A percentile compares a stretch with the other conserved stretches of the same genome.
Conservation (phyloP, 2,797 vertebrate genomes). For the Buphagus erythrorhynchus region DNA sequence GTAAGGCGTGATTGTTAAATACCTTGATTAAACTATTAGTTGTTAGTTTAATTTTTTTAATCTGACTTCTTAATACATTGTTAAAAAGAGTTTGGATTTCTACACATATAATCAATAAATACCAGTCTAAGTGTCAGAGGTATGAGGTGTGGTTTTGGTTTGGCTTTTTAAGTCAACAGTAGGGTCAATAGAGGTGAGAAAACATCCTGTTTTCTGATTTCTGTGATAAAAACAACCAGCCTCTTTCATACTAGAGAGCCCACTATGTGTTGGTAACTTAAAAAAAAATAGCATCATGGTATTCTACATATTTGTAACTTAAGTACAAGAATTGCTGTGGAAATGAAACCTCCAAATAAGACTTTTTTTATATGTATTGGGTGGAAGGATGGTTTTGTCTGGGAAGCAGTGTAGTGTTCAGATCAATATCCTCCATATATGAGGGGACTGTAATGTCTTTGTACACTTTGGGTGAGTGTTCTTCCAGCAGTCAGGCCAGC, state of each 20-base stretch:
- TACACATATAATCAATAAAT: neutral
- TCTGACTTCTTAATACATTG: neutral
- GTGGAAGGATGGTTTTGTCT: neutral
- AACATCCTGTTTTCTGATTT: neutral
- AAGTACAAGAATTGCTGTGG: neutral
- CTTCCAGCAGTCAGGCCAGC: neutral
- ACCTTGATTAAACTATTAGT: neutral
- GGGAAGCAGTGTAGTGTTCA: neutral
- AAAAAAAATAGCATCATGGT: neutral
- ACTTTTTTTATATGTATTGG: neutral
- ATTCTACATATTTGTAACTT: neutral
- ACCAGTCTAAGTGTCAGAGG: neutral
- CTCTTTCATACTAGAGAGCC: neutral
- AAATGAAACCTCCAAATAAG: neutral
- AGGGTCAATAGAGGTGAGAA: neutral
- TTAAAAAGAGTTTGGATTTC: conserved; percentile 17
- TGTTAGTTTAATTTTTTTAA: neutral
- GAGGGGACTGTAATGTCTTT: neutral
- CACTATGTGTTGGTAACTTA: neutral
- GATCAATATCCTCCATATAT: neutral
- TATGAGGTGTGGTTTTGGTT: neutral
- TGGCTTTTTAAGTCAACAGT: neutral
- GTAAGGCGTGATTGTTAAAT: neutral
- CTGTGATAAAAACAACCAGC: neutral
- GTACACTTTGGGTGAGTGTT: neutral